phyloP scores from a whole-genome alignment of 2,888 invertebrate genomes.

The Dryococelus australis region DNA sequence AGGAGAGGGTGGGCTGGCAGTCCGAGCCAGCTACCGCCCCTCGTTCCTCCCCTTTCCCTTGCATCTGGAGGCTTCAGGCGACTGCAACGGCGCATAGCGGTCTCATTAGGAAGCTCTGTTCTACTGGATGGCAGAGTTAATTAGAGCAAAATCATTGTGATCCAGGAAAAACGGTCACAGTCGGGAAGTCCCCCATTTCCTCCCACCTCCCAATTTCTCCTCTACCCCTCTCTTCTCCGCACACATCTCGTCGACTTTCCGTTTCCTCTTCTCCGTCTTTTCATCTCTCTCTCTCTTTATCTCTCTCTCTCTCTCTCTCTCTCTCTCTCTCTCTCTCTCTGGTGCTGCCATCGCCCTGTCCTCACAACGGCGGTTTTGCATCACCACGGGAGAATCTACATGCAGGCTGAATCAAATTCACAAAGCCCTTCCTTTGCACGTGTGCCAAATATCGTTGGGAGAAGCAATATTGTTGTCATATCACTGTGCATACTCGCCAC shows the following conservation, averaged over 20 bases:
- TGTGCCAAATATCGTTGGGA: background rate
- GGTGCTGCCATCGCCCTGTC: background rate
- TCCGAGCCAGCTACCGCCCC: slow-evolving; percentile 25
- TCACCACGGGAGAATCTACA: background rate
- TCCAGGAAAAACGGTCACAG: slow-evolving; percentile 48
- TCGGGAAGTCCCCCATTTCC: slow-evolving; percentile 61
- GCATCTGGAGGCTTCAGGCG: slow-evolving; percentile 27
- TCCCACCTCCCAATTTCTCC: slow-evolving; percentile 62
- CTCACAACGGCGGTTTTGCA: background rate
- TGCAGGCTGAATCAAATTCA: background rate
- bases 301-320: background rate
- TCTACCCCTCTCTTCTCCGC: slow-evolving; percentile 45
- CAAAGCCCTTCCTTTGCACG: background rate
- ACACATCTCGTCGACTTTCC: background rate
- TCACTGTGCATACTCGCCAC: too few relatives aligned
- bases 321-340: background rate
- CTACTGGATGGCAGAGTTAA: slow-evolving; percentile 37
- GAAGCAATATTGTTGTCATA: background rate
- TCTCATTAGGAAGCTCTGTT: slow-evolving; percentile 39
- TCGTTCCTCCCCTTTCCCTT: background rate
- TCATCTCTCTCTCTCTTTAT: slow-evolving; percentile 2
- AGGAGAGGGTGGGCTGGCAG: slow-evolving; percentile 36
- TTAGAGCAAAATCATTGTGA: slow-evolving; percentile 42
- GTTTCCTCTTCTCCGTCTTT: slow-evolving; percentile 25
- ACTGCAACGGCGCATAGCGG: slow-evolving; percentile 33